Conservation (phyloP, 2,797 vertebrate genomes). For the Anabas testudineus region DNA sequence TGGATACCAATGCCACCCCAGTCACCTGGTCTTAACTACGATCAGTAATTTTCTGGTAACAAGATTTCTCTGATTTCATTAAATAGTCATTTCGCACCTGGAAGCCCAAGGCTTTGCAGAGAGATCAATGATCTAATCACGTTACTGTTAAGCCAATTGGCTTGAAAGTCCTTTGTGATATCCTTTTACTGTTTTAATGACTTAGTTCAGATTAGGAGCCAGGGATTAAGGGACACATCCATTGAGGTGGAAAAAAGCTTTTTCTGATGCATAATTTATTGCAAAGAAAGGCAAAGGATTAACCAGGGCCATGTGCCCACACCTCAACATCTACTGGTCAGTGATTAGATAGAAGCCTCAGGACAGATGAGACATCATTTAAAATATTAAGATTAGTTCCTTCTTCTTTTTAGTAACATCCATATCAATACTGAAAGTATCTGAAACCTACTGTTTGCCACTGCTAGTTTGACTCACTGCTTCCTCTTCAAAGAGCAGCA, state of each 20-base stretch:
- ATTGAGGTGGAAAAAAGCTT: slow-evolving; percentile 77
- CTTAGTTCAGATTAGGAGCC: slow-evolving; percentile 83
- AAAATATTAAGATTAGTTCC: slow-evolving; percentile 20
- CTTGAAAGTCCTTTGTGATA: slow-evolving; percentile 86
- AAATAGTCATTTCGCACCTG: slow-evolving; percentile 86
- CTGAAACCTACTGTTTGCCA: slow-evolving; percentile 14
- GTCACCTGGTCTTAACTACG: slow-evolving; percentile 83
- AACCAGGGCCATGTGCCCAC: slow-evolving; percentile 54
- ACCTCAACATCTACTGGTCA: slow-evolving; percentile 69
- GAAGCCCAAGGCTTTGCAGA: slow-evolving; percentile 80
- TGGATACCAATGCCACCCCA: slow-evolving; percentile 70
- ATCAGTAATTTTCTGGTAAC: slow-evolving; percentile 89
- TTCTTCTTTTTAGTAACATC: background rate
- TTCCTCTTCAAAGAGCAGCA: slow-evolving; percentile 38
- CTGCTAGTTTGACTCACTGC: slow-evolving; percentile 35
- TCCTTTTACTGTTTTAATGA: slow-evolving; percentile 87
- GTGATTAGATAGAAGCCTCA: slow-evolving; percentile 62
- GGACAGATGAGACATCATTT: slow-evolving; percentile 45
- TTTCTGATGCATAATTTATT: slow-evolving; percentile 81
- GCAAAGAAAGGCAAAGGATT: slow-evolving; percentile 75
- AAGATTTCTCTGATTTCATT: slow-evolving; percentile 87
- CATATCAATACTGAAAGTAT: background rate
- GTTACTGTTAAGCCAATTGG: slow-evolving; percentile 83
- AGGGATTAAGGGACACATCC: slow-evolving; percentile 83
- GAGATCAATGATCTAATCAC: slow-evolving; percentile 89